Evolutionary conservation across 2,888 invertebrate species (phyloP), one percentile per base, ranked within the genome.

Genomic region (Tenthredo notha): DNA sequence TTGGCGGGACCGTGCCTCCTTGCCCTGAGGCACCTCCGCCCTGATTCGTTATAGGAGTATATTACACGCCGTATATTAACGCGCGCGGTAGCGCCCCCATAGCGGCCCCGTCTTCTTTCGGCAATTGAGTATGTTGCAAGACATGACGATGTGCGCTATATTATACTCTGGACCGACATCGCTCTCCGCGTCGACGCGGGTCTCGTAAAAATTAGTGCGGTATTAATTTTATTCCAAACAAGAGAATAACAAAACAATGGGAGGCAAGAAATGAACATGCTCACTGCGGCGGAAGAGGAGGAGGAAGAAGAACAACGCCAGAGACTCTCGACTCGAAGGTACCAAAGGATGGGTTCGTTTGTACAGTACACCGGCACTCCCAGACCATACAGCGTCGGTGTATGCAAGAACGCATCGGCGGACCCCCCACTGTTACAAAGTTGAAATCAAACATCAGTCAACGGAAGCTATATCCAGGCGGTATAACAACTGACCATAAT

Each of bases 401-500:
- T 83, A 67, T 33, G 83, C 47, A 40, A 40, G 61, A 40, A 80
- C 61, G 77, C 65, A 84, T 70, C 85, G 83, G 75, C 84, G 85
- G 85, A 84, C 74, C 82, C 86, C 89, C 88, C 86, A 88, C 87
- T 87, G 88, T 85, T 88, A 84, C 83, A 70, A 87, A 87, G 84
- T 87, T 88, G 87, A 88, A 88, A 88, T 88, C 87, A 88, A 90
- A 89, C 87, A 88, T 87, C 87, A 88, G 89, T 90, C 89, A 88
- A 90, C 89, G 87, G 90, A 89, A 89, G 90, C 87, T 87, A 61
- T 80, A 61, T 37, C 80, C 37, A n/a, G 40, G 21, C 80, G n/a
- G 80, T 50, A 40, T 33, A 80, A 80, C 58, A 61, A 80, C 80
- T 80, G 80, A 80, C 80, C 80, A 40, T 61, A 4, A 15, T 9